Evolutionary conservation across 2,797 vertebrate species (phyloP).

Genomic region (Sardinella longiceps): DNA sequence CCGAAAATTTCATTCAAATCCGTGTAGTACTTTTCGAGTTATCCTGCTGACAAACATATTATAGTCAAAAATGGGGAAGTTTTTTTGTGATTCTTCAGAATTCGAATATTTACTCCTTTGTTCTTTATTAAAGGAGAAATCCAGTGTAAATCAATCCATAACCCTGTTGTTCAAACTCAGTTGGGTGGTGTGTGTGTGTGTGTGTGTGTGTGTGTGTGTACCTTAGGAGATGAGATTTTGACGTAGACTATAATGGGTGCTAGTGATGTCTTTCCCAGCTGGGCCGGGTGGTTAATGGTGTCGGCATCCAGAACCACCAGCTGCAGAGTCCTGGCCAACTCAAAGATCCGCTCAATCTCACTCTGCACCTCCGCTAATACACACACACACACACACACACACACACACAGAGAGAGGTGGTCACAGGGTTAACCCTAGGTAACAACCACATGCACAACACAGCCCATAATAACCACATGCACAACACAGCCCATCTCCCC

Average conservation of each 20-base stretch:
- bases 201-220: constrained; percentile 58
- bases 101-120: too few relatives aligned
- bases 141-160: too few relatives aligned
- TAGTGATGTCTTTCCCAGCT: constrained; percentile 95
- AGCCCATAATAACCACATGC: too few relatives aligned
- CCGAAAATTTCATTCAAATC: too few relatives aligned
- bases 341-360: constrained; percentile 98
- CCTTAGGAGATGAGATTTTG: constrained; percentile 98
- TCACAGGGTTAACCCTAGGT: background rate
- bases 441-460: background rate
- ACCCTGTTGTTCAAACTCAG: too few relatives aligned
- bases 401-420: too few relatives aligned
- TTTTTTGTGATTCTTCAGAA: too few relatives aligned
- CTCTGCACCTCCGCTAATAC: constrained; percentile 85
- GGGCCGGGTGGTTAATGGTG: constrained; percentile 97
- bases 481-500: too few relatives aligned
- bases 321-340: constrained; percentile 94
- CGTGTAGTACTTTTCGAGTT: too few relatives aligned
- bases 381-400: constrained; percentile 1
- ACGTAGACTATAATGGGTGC: constrained; percentile 97
- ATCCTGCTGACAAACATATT: too few relatives aligned
- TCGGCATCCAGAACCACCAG: constrained; percentile 96
- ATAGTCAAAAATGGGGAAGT: too few relatives aligned
- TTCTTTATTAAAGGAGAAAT: too few relatives aligned
- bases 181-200: background rate